These are phyloP conservation scores for Nematolebias whitei DNA, from an alignment of 2,113 vertebrate genomes.

Conservation along the genomic window DNA sequence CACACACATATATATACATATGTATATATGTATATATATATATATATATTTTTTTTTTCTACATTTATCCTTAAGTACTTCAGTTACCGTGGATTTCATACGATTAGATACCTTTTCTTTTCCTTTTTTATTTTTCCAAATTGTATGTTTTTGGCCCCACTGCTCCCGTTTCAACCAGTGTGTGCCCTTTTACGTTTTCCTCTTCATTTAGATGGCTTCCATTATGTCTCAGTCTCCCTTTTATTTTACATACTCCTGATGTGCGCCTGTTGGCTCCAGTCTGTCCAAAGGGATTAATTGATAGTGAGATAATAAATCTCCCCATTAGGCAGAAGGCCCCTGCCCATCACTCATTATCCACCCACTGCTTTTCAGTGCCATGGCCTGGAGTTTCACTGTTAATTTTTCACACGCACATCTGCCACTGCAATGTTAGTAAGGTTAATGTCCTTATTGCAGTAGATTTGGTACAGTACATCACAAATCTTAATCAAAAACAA, in stretches of 20 bases:
- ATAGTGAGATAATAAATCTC: conserved; percentile 77
- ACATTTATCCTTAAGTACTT: too few relatives aligned
- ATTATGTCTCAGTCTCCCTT: conserved; percentile 16
- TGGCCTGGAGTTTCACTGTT: conserved; percentile 62
- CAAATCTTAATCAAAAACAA: conserved; percentile 32
- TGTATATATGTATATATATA: too few relatives aligned
- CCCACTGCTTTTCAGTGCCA: conserved; percentile 68
- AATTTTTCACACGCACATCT: conserved; percentile 65
- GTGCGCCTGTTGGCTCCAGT: conserved; percentile 51
- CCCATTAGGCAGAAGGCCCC: conserved; percentile 76
- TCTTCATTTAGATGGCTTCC: conserved; percentile 35
- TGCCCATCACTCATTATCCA: conserved; percentile 82
- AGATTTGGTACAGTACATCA: conserved; percentile 44
- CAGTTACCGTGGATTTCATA: too few relatives aligned
- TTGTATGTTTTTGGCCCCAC: conserved; percentile 41
- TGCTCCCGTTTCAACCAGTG: conserved; percentile 28
- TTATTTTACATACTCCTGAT: conserved; percentile 68
- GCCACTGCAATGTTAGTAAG: conserved; percentile 73
- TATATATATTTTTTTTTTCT: too few relatives aligned
- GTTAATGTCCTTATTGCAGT: conserved; percentile 77
- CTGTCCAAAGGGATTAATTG: conserved; percentile 79
- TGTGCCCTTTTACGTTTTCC: conserved; percentile 47
- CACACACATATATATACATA: too few relatives aligned
- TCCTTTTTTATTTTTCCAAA: conserved; percentile 2
- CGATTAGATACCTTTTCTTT: background rate